Evolutionary conservation across 2,797 vertebrate genomes (phyloP).

Genomic region (Pelobates cultripes): DNA sequence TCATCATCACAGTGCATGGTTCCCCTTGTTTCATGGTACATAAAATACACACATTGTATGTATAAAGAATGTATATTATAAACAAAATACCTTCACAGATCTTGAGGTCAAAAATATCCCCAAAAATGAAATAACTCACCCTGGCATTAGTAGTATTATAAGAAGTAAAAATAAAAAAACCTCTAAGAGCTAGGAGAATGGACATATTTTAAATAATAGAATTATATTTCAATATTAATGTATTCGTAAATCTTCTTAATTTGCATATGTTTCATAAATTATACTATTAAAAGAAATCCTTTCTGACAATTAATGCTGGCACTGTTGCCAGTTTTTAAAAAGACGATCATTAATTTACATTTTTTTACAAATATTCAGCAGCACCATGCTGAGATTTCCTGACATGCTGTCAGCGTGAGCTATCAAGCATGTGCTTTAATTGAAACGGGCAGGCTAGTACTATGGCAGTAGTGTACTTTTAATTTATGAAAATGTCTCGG

Average conservation of each 20-base stretch:
- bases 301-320: neutral
- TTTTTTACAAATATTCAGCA: slow-evolving; percentile 2
- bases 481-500: slow-evolving; percentile 26
- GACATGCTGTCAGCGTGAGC: slow-evolving; percentile 28
- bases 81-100: no score
- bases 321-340: slow-evolving; percentile 17
- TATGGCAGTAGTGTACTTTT: slow-evolving; percentile 12
- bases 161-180: no score
- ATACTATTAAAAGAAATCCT: neutral
- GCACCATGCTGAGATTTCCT: slow-evolving; percentile 2
- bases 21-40: no score
- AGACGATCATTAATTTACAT: slow-evolving; percentile 17
- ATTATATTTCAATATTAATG: neutral
- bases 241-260: neutral
- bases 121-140: no score
- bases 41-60: no score
- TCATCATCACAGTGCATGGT: no score
- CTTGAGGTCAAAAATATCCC: no score
- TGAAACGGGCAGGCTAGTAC: slow-evolving; percentile 19
- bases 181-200: no score
- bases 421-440: slow-evolving; percentile 20
- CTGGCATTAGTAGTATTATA: no score
- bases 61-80: no score
- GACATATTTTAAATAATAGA: neutral
- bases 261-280: neutral